Base-by-base conservation (phyloP, 2,113 vertebrate species). In the Pogona vitticeps region DNA sequence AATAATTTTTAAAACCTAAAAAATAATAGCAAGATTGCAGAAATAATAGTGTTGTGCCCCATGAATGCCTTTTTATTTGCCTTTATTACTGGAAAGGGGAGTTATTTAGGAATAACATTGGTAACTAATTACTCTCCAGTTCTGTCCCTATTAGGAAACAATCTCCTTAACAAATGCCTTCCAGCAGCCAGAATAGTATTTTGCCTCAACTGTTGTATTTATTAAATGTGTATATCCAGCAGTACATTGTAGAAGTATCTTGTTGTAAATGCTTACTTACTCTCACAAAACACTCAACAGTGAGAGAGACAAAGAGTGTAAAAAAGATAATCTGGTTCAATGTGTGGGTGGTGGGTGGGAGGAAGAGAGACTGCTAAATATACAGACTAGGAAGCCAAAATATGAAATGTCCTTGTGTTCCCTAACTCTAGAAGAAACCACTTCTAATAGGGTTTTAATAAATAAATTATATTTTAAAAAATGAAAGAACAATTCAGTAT, bases 381-480 rank as follows among this genome's bases (percentile, higher is more conserved):
- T 36, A 33, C n/a, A 71, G 68, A 15, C 42, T 76, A 14, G 2
- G 40, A 52, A 31, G 40, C 42, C 28, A 82, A 70, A 46, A 52
- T 33, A 71, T 21, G 1, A 17, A 72, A 42, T 0, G 1, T 65
- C 85, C 63, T 79, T 59, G 20, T 84, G 63, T 87, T 46, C 14
- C 88, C 67, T 68, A 85, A 46, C 80, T 59, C 33, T 72, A 33
- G 59, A 83, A 75, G 42, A 73, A 77, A 76, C 31, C 88, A 6
- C n/a, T 88, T 91, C 61, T 26, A 88, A 84, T 88, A 86, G 84
- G 92, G 91, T 73, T 26, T 1, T 75, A 36, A 26, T 65, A 63
- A 68, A 91, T 85, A 52, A 52, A 52, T n/a, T 31, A 80, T 38
- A 88, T 82, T 68, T 70, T 84, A 26, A 65, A 65, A 26, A 26